These are phyloP conservation scores for Cassiopea andromeda DNA, from an alignment of 30 jellyfish, hydroid and myxozoan species.

Conservation along the genomic window DNA sequence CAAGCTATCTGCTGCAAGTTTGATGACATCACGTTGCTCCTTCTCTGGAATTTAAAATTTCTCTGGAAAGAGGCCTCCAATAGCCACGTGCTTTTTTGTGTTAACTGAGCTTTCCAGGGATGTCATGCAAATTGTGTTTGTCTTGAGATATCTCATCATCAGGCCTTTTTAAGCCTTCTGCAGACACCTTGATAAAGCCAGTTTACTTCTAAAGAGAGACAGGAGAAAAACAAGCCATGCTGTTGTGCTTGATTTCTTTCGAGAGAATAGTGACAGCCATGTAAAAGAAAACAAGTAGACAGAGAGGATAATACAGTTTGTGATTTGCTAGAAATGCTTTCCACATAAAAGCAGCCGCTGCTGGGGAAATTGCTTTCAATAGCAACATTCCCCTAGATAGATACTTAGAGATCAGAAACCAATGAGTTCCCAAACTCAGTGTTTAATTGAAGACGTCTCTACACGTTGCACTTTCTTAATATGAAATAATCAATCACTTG, in stretches of 20 bases:
- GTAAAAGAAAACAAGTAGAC: conserved; percentile 10
- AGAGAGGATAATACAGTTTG: background rate
- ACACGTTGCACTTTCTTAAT: background rate
- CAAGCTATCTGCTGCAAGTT: too few species aligned
- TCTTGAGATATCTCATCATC: background rate
- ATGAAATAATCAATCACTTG: background rate
- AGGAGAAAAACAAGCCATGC: background rate
- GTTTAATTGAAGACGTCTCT: conserved; percentile 4
- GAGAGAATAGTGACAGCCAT: background rate
- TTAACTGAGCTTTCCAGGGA: too few species aligned
- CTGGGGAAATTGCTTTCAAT: background rate
- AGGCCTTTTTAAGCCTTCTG: background rate
- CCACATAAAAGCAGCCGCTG: conserved; percentile 47
- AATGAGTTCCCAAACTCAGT: background rate
- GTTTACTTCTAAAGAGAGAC: background rate
- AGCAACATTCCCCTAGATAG: background rate
- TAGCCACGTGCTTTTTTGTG: too few species aligned
- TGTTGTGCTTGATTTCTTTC: background rate
- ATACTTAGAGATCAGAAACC: background rate
- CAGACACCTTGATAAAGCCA: background rate
- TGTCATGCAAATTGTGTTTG: background rate
- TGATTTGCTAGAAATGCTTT: conserved; percentile 4
- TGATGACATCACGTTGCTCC: too few species aligned
- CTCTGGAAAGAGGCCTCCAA: too few species aligned
- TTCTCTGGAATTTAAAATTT: too few species aligned